Percentiles rank a stretch among this genome's conserved stretches.
These are phyloP conservation scores for Plecturocebus donacophilus DNA, from an alignment of 2,113 vertebrate species.

Conservation along the genomic window DNA sequence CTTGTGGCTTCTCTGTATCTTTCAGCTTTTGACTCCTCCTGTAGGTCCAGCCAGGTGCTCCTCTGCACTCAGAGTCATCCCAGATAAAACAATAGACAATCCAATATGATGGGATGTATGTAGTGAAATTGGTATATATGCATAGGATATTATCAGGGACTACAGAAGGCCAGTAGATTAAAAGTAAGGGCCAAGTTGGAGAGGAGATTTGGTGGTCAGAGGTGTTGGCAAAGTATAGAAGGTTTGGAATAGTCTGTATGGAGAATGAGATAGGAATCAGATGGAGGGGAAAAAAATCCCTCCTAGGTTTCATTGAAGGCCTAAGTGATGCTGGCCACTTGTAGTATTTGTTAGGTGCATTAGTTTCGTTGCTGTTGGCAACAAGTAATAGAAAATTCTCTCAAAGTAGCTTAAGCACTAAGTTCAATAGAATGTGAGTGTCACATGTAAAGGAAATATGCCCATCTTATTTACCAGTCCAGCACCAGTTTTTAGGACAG, in stretches of 20 bases:
- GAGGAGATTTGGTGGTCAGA: not conserved
- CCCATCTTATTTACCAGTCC: not conserved
- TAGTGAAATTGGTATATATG: not conserved
- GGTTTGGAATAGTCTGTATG: not conserved
- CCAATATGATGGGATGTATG: not conserved
- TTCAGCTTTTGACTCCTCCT: not conserved
- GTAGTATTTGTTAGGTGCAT: not conserved
- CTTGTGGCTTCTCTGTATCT: not conserved
- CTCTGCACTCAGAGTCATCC: not conserved
- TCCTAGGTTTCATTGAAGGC: not conserved
- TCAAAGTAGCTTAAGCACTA: not conserved
- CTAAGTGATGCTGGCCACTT: not conserved
- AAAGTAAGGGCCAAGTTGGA: not conserved
- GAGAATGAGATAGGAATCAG: not conserved
- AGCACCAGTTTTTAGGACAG: not conserved
- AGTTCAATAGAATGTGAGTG: not conserved
- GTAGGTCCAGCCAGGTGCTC: not conserved
- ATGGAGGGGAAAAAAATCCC: not conserved
- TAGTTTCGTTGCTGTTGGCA: slow-evolving; percentile 19
- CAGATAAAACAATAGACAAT: not conserved
- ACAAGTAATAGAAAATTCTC: slow-evolving; percentile 39
- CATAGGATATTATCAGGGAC: not conserved
- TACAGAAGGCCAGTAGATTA: not conserved
- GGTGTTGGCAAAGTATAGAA: not conserved
- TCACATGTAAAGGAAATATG: not conserved